These are phyloP conservation scores for Bombycilla garrulus DNA, from an alignment of 2,113 vertebrate species.

Conservation along the genomic window DNA sequence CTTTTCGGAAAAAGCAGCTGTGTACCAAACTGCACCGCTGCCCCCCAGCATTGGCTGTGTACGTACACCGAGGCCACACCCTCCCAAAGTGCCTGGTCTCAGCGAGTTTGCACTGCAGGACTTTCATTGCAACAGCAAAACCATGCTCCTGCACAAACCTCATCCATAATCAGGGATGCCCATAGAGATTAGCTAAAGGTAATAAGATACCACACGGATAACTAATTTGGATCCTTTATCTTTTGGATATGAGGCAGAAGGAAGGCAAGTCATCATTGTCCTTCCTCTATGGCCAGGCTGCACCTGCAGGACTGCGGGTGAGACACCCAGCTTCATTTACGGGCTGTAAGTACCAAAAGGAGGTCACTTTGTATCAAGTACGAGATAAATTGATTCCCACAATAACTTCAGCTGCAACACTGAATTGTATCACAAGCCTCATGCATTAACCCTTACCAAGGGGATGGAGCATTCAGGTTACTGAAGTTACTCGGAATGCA, in stretches of 20 bases:
- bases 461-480: neutral
- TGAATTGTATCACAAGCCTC: neutral
- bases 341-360: neutral
- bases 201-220: neutral
- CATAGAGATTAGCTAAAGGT: neutral
- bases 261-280: accelerated
- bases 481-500: neutral
- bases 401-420: neutral
- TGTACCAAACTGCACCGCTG: neutral
- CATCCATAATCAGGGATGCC: accelerated
- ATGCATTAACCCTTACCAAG: accelerated
- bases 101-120: neutral
- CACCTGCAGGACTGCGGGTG: accelerated
- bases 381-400: neutral
- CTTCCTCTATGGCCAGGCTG: neutral
- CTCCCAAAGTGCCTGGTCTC: accelerated
- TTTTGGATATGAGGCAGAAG: neutral
- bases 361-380: neutral
- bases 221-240: neutral
- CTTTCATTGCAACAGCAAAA: accelerated
- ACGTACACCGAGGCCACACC: accelerated
- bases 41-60: neutral
- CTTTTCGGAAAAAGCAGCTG: neutral
- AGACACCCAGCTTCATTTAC: neutral
- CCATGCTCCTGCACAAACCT: neutral